phyloP scores from a whole-genome alignment of 2,797 vertebrate genomes.

The Coracias cyanogaster region DNA sequence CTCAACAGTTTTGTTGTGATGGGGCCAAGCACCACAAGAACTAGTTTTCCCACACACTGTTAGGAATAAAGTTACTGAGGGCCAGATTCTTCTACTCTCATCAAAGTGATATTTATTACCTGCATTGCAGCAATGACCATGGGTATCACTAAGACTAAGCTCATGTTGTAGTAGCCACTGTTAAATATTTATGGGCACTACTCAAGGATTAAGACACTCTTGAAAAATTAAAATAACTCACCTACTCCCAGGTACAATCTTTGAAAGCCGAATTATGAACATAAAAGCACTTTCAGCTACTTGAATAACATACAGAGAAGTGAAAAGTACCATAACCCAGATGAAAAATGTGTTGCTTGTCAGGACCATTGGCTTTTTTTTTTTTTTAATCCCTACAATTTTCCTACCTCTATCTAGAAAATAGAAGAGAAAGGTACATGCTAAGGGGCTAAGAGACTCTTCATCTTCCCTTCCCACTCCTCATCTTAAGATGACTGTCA shows the following conservation, averaged over 20 bases:
- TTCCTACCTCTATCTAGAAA: neutral
- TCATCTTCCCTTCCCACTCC: slow-evolving; percentile 20
- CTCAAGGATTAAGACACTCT: neutral
- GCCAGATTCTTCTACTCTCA: neutral
- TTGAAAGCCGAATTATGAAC: slow-evolving; percentile 10
- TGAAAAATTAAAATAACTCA: slow-evolving; percentile 2
- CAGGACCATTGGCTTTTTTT: neutral
- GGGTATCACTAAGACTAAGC: neutral
- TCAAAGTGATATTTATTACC: neutral
- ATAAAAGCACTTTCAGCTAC: neutral
- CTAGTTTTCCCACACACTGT: neutral
- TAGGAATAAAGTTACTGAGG: neutral
- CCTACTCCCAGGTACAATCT: neutral
- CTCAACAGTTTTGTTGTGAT: neutral
- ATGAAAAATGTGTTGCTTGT: neutral
- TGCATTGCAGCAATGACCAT: fast-evolving
- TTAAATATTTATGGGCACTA: slow-evolving; percentile 2
- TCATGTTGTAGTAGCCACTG: neutral
- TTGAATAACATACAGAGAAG: neutral
- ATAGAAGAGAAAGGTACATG: neutral
- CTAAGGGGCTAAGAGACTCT: slow-evolving; percentile 18
- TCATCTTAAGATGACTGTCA: slow-evolving; percentile 58
- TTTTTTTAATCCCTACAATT: neutral
- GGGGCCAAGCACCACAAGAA: neutral
- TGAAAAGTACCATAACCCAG: neutral